Evolutionary conservation across 2,797 vertebrate species (phyloP).

Genomic region (Micrastur ruficollis): DNA sequence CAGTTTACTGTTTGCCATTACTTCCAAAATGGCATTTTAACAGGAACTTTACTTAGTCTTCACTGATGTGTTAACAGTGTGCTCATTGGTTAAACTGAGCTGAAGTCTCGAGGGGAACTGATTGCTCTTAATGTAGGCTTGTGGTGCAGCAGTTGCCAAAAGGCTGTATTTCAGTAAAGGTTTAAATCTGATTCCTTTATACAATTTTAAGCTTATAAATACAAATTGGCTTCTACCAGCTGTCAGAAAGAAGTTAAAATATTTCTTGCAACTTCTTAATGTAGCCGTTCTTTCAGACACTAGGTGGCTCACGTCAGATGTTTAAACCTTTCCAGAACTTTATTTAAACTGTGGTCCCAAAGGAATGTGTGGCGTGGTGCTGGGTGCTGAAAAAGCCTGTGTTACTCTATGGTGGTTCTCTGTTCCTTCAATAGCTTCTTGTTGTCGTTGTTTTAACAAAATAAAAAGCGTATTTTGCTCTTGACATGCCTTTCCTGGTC

Average conservation of each 20-base stretch:
- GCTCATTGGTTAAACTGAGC: accelerated
- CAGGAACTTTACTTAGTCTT: background rate
- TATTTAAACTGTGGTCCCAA: background rate
- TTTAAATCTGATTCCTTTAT: background rate
- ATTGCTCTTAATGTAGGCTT: background rate
- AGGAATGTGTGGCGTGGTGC: background rate
- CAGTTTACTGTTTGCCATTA: background rate
- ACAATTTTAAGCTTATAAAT: background rate
- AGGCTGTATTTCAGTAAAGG: background rate
- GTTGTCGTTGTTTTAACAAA: background rate
- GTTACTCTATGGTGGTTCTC: background rate
- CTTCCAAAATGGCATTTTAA: background rate
- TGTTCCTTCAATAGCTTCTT: background rate
- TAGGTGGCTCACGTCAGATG: constrained; percentile 57
- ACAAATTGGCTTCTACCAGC: background rate
- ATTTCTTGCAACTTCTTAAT: background rate
- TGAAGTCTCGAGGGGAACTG: background rate
- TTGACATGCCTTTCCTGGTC: background rate
- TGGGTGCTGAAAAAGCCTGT: background rate
- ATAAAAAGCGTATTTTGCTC: background rate
- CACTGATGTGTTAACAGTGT: background rate
- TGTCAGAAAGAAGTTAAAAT: background rate
- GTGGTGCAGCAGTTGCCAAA: background rate
- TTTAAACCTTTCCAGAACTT: background rate
- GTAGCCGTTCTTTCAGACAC: background rate